These are phyloP conservation scores for Melanotus villosus DNA, from an alignment of 2,888 invertebrate genomes.

Conservation along the genomic window DNA sequence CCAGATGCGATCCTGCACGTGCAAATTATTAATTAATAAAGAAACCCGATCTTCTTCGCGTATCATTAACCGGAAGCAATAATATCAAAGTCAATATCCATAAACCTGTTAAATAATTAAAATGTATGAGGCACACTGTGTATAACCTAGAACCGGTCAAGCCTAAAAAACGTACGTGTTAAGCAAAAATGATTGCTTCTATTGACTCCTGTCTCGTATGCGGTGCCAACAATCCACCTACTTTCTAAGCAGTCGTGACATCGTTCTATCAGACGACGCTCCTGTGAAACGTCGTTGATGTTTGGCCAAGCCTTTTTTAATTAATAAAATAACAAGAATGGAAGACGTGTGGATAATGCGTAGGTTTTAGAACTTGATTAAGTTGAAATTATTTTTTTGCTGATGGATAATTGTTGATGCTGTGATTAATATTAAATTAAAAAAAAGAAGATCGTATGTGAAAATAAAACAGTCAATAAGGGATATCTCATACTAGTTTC, in stretches of 20 bases:
- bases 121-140: not conserved
- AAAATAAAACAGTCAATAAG: no score
- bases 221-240: slow-evolving; percentile 7
- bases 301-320: not conserved
- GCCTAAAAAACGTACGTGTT: not conserved
- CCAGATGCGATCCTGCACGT: no score
- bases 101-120: slow-evolving; percentile 9
- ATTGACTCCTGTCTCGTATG: not conserved
- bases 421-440: no score
- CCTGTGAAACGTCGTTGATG: not conserved
- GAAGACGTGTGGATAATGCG: no score
- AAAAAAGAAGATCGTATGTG: no score
- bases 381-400: no score
- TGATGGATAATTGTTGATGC: no score
- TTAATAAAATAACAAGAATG: not conserved
- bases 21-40: no score
- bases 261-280: slow-evolving; percentile 18
- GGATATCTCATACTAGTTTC: no score
- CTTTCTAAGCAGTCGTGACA: slow-evolving; percentile 28
- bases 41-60: not conserved
- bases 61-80: not conserved
- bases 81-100: not conserved
- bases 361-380: no score
- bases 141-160: slow-evolving; percentile 1
- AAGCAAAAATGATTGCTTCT: not conserved